Conservation (phyloP, 2,888 invertebrate genomes). For the Drosophila subsilvestris region DNA sequence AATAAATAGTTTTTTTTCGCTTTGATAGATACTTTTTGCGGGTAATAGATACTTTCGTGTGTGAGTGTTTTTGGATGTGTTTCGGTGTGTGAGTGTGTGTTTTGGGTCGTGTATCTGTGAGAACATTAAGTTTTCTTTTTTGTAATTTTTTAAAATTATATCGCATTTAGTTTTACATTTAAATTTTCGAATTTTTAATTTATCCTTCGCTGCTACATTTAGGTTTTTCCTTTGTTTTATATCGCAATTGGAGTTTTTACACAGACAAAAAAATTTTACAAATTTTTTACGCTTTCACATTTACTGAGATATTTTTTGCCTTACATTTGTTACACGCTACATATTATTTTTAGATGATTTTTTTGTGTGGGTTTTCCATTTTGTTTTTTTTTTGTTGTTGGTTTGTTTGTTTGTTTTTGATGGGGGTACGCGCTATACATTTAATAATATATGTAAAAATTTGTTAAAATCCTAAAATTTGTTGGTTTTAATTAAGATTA, state of each 20-base stretch:
- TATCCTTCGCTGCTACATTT: constrained; percentile 58
- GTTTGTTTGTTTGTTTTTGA: constrained; percentile 16
- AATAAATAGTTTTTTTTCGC: constrained; percentile 72
- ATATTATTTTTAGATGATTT: constrained; percentile 31
- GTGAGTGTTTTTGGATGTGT: constrained; percentile 23
- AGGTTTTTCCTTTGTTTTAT: constrained; percentile 44
- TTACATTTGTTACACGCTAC: constrained; percentile 62
- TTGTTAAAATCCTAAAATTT: constrained; percentile 80
- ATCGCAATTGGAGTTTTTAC: constrained; percentile 63
- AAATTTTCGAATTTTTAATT: constrained; percentile 39
- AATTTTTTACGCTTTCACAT: constrained; percentile 80
- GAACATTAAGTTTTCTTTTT: constrained; percentile 71
- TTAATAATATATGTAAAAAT: constrained; percentile 77
- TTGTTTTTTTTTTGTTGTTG: constrained; percentile 22
- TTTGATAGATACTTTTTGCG: constrained; percentile 72
- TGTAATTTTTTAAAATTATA: constrained; percentile 76
- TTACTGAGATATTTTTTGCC: constrained; percentile 77
- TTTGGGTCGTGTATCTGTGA: constrained; percentile 48
- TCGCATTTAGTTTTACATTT: constrained; percentile 68
- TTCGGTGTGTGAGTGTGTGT: constrained; percentile 32
- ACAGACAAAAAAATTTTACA: constrained; percentile 78
- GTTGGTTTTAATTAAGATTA: constrained; percentile 79
- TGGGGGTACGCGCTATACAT: constrained; percentile 72
- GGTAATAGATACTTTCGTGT: constrained; percentile 73
- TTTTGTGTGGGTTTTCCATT: constrained; percentile 34